Percentiles rank a stretch among this genome's conserved stretches.
These are phyloP conservation scores for Zoanthus sociatus DNA, from an alignment of 92 coral and sea anemone genomes.

Conservation along the genomic window DNA sequence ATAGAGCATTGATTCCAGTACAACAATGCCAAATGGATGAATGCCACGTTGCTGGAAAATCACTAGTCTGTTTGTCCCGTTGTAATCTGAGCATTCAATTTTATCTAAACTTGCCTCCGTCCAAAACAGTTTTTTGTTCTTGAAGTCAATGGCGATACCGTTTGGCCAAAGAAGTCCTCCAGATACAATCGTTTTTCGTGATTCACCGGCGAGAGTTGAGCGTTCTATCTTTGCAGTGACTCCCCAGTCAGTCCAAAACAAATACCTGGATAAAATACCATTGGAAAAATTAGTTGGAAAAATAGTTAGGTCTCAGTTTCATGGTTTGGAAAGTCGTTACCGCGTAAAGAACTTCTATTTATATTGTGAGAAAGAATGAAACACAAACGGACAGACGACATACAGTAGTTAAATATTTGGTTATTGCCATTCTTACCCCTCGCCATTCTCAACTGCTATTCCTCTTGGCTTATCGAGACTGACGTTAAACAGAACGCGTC, in stretches of 20 bases:
- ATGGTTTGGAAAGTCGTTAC: too few relatives aligned
- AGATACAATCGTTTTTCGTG: slow-evolving; percentile 47
- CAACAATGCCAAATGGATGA: slow-evolving; percentile 58
- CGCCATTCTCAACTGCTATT: neutral
- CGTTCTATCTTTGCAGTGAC: slow-evolving; percentile 58
- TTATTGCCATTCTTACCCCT: slow-evolving; percentile 2
- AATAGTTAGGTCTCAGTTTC: too few relatives aligned
- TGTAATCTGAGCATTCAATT: slow-evolving; percentile 57
- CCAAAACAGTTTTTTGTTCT: slow-evolving; percentile 57
- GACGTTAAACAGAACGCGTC: slow-evolving; percentile 13
- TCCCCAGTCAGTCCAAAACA: slow-evolving; percentile 81
- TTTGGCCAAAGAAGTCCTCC: slow-evolving; percentile 71
- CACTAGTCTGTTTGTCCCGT: slow-evolving; percentile 52
- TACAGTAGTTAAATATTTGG: neutral
- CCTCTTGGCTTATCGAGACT: slow-evolving; percentile 17
- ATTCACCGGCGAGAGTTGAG: slow-evolving; percentile 62
- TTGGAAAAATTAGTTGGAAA: too few relatives aligned
- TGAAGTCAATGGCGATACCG: slow-evolving; percentile 64
- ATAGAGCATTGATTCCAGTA: slow-evolving; percentile 40
- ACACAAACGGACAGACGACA: too few relatives aligned
- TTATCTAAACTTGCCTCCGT: slow-evolving; percentile 64
- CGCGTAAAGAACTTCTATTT: too few relatives aligned
- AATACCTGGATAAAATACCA: neutral
- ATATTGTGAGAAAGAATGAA: too few relatives aligned
- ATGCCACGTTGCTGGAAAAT: slow-evolving; percentile 45